Evolutionary conservation across 2,888 invertebrate genomes (phyloP), one percentile per base, ranked within the genome.

Genomic region (Meloe dianella): DNA sequence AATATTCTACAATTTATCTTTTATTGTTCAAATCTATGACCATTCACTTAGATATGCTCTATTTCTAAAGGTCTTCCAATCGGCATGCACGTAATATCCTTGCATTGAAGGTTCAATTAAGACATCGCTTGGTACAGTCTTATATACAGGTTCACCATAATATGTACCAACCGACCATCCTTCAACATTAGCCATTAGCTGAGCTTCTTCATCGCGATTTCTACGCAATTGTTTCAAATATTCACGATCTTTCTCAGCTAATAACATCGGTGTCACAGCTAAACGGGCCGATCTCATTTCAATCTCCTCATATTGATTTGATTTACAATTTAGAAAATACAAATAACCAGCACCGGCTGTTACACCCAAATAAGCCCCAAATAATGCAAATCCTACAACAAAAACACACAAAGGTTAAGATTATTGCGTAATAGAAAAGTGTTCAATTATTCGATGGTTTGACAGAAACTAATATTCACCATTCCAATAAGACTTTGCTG

Each of bases 81-180:
- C 83, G 10, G 87, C 75, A 80, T 94, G 94, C 1, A 86, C 90
- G 76, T 91, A 92, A 83, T 90, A 94, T 79, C 95, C 95, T 60
- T 87, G 85, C 81, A 88, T 86, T 60, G 82, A 84, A 0, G 93
- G 92, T 41, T 88, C 86, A 1, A 91, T 81, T 27, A 91, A 87
- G 1, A 86, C 85, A 74, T 92, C 90, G 61, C 88, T 83, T 0
- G 89, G 88, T 41, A 89, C 72, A 0, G 90, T 91, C 77, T 91
- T 90, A 86, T 87, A 97, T 12, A 97, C 84, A 27, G 91, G 92
- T 80, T 94, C 92, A 6, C 95, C 95, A 74, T 91, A 95, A 83
- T 90, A 93, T 1, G 94, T 97, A 58, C 97, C 98, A 7, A 92
- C 91, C 86, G 92, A 90, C 97, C 97, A 97, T 73, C 92, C 93